Percentiles rank a stretch among this genome's conserved stretches.
Evolutionary conservation across 1,140 invertebrate species (phyloP).

Genomic region (Hesperophylax magnus): DNA sequence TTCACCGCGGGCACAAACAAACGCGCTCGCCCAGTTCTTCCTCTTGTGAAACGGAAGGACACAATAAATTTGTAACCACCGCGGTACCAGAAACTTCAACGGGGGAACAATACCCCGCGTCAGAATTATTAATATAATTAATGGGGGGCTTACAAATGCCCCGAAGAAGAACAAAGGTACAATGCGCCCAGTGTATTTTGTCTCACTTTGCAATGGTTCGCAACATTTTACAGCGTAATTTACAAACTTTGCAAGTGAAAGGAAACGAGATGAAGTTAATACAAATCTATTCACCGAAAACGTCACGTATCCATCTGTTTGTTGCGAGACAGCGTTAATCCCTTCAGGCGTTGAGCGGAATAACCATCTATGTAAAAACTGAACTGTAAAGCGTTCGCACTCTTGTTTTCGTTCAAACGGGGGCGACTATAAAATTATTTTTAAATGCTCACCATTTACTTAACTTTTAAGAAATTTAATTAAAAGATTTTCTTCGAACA

Average conservation of each 20-base stretch:
- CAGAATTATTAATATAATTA: slow-evolving; percentile 37
- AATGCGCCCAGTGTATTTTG: background rate
- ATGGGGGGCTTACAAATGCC: slow-evolving; percentile 22
- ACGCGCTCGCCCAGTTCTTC: background rate
- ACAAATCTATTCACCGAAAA: background rate
- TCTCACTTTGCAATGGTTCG: background rate
- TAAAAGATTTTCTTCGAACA: no score
- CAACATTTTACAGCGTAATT: background rate
- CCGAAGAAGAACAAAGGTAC: slow-evolving; percentile 8
- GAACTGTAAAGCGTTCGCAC: no score
- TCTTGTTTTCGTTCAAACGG: no score
- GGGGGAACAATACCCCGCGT: slow-evolving; percentile 29
- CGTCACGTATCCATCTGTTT: background rate
- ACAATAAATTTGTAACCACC: slow-evolving; percentile 20
- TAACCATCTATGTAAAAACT: no score
- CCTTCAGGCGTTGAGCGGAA: no score
- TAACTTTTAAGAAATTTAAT: no score
- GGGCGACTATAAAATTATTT: no score
- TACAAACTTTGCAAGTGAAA: background rate
- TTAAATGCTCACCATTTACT: no score
- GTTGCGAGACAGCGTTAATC: no score
- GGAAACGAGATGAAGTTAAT: background rate
- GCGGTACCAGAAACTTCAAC: slow-evolving; percentile 25
- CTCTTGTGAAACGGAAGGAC: slow-evolving; percentile 24
- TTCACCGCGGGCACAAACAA: background rate